A percentile compares a stretch with the other conserved stretches of the same genome.
These are phyloP conservation scores for Galleria mellonella DNA, from an alignment of 1,140 invertebrate genomes.

Conservation along the genomic window DNA sequence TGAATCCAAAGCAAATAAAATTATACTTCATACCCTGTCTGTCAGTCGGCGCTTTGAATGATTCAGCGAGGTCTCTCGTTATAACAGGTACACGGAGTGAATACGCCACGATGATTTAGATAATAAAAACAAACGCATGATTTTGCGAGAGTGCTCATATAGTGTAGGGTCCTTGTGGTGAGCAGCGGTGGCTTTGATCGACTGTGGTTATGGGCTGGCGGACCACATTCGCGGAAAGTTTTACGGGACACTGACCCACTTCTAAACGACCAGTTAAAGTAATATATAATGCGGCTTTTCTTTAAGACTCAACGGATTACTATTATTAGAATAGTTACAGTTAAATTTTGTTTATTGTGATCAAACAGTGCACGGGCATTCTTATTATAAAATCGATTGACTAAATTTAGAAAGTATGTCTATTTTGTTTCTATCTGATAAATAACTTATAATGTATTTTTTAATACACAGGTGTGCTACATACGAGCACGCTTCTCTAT, in stretches of 20 bases:
- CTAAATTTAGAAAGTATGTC: too few species aligned
- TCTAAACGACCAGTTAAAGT: slow-evolving; percentile 41
- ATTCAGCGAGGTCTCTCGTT: neutral
- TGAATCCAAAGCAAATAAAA: slow-evolving; percentile 5
- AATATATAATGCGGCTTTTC: slow-evolving; percentile 26
- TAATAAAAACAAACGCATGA: slow-evolving; percentile 25
- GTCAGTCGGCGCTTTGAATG: neutral
- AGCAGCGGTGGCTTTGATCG: slow-evolving; percentile 51
- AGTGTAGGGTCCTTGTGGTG: slow-evolving; percentile 26
- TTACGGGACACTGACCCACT: slow-evolving; percentile 63
- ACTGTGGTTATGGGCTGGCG: slow-evolving; percentile 36
- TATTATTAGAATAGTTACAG: neutral
- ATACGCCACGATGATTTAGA: slow-evolving; percentile 1
- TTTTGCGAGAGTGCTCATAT: slow-evolving; percentile 27
- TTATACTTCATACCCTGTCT: neutral
- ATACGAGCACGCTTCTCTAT: too few species aligned
- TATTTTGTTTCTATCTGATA: too few species aligned
- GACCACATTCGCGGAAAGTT: slow-evolving; percentile 58
- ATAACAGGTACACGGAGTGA: neutral
- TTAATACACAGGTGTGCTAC: too few species aligned
- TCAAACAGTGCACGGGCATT: too few species aligned
- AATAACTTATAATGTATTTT: too few species aligned
- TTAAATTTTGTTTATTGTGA: neutral
- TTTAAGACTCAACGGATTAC: slow-evolving; percentile 23
- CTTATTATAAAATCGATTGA: too few species aligned